Percentiles rank a stretch among this genome's conserved stretches.
Evolutionary conservation across 1,140 invertebrate genomes (phyloP).

Genomic region (Cydia fagiglandana): DNA sequence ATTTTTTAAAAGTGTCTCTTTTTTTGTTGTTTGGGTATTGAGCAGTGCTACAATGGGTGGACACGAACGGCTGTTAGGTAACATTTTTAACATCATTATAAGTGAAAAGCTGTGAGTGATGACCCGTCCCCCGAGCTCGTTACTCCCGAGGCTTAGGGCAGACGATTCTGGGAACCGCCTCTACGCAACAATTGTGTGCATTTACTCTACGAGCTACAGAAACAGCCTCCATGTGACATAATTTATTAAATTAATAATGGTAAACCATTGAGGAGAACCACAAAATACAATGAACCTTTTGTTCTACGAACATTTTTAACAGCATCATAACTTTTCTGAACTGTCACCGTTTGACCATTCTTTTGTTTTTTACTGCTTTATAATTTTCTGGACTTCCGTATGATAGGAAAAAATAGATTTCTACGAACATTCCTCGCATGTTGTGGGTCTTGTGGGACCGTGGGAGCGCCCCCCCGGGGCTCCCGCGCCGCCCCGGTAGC

Average conservation of each 20-base stretch:
- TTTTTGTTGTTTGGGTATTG: conserved; percentile 69
- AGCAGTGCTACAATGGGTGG: conserved; percentile 72
- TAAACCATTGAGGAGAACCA: background rate
- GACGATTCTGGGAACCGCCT: conserved; percentile 16
- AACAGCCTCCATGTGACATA: background rate
- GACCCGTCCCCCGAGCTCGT: conserved; percentile 35
- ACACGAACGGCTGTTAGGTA: conserved; percentile 74
- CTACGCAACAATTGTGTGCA: background rate
- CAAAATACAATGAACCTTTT: background rate
- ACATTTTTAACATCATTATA: conserved; percentile 79
- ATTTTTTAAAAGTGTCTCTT: conserved; percentile 67
- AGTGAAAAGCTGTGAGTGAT: conserved; percentile 75
- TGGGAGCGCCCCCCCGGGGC: conserved; percentile 21
- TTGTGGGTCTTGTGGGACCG: conserved; percentile 6
- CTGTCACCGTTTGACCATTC: conserved; percentile 18
- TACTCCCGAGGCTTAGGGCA: background rate
- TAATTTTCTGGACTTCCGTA: conserved; percentile 29
- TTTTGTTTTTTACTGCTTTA: conserved; percentile 21
- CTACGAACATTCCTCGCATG: background rate
- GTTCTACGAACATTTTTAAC: background rate
- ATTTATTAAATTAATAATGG: conserved; percentile 13
- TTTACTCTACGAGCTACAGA: background rate
- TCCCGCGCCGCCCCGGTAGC: conserved; percentile 19
- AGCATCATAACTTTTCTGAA: conserved; percentile 22
- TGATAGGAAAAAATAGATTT: background rate